Conservation (phyloP, 2,113 vertebrate genomes). For the Aegotheles bennettii region DNA sequence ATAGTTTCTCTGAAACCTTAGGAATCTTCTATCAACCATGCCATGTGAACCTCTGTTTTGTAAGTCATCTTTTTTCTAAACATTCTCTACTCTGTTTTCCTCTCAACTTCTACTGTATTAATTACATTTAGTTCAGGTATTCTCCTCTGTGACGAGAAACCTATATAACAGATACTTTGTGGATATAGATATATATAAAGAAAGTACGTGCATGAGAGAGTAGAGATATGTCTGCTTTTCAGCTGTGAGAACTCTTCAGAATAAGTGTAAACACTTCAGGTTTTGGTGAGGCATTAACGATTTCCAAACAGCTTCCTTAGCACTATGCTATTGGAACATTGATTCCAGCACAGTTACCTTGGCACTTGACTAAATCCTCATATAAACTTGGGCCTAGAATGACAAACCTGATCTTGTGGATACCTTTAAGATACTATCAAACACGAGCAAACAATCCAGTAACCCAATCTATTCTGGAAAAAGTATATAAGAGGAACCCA, state of each 20-base stretch:
- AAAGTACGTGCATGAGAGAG: background rate
- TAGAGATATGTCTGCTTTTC: background rate
- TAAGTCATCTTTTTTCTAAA: background rate
- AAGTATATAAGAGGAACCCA: background rate
- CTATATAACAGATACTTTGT: background rate
- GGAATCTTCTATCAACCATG: background rate
- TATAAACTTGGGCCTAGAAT: background rate
- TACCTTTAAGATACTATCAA: background rate
- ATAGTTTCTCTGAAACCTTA: background rate
- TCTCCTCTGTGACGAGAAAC: conserved; percentile 17
- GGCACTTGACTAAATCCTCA: background rate
- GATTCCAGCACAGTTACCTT: background rate
- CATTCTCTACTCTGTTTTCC: background rate
- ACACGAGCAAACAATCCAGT: background rate
- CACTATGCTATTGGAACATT: background rate
- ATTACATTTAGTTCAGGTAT: background rate
- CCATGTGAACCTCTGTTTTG: background rate
- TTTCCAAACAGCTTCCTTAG: background rate
- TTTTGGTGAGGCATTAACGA: background rate
- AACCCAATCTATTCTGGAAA: background rate
- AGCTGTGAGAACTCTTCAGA: background rate
- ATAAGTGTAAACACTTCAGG: background rate
- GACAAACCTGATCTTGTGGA: background rate
- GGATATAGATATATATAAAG: background rate
- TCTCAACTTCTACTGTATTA: background rate